phyloP scores from a whole-genome alignment of 2,888 invertebrate genomes.

The Deroplatys truncata region DNA sequence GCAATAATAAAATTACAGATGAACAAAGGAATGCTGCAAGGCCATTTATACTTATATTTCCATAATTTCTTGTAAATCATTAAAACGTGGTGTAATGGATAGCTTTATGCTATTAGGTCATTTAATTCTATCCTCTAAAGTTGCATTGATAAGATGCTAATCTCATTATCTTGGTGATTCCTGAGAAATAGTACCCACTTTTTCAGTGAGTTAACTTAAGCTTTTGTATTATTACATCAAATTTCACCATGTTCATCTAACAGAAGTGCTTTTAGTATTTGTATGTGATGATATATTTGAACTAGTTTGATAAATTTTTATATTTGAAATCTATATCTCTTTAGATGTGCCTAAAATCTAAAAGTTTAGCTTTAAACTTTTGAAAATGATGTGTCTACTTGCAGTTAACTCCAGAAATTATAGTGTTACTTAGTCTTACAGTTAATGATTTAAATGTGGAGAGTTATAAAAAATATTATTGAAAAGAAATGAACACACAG shows the following conservation, averaged over 20 bases:
- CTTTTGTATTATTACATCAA: neutral
- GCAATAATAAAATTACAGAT: neutral
- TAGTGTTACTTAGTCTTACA: neutral
- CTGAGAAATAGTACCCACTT: neutral
- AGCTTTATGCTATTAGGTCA: neutral
- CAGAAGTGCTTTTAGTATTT: too few relatives aligned
- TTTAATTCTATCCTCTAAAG: neutral
- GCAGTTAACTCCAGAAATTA: neutral
- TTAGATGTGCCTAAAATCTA: too few relatives aligned
- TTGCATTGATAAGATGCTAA: neutral
- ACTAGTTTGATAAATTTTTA: too few relatives aligned
- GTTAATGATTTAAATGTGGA: neutral
- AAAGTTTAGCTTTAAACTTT: too few relatives aligned
- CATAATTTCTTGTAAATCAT: neutral
- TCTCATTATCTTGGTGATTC: neutral
- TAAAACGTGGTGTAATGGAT: neutral
- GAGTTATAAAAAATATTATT: neutral
- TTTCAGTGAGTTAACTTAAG: neutral
- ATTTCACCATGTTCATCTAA: neutral
- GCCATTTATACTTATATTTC: neutral
- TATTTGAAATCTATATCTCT: too few relatives aligned
- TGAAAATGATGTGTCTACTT: too few relatives aligned
- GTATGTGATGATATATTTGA: too few relatives aligned
- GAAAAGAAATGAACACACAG: neutral
- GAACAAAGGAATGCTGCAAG: constrained; percentile 1